Evolutionary conservation across 1,140 invertebrate species (phyloP).

Genomic region (Drosophila varians): DNA sequence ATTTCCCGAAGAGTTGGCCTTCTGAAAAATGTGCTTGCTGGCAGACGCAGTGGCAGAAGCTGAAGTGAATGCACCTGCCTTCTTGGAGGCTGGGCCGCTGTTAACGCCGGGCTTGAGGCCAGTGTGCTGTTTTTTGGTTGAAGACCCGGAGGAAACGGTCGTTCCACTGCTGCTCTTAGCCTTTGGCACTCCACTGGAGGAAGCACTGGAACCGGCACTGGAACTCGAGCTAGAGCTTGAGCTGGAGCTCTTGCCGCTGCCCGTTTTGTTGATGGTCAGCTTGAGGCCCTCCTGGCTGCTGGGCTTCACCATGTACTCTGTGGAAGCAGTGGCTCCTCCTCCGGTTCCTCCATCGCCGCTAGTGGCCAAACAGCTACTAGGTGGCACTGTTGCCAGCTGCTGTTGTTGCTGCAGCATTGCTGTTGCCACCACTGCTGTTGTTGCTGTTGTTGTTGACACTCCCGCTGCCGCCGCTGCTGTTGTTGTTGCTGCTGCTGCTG

Average conservation of each 20-base stretch:
- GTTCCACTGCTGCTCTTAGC: slow-evolving; percentile 12
- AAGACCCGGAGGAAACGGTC: slow-evolving; percentile 13
- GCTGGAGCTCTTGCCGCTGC: slow-evolving; percentile 45
- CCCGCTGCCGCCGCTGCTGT: slow-evolving; percentile 3
- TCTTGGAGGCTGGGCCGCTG: slow-evolving; percentile 77
- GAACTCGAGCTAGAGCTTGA: slow-evolving; percentile 23
- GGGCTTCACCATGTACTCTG: slow-evolving; percentile 88
- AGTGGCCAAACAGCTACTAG: slow-evolving; percentile 46
- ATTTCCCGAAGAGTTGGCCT: slow-evolving; percentile 77
- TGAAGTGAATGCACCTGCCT: slow-evolving; percentile 31
- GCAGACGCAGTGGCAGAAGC: slow-evolving; percentile 21
- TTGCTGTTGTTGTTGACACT: not conserved
- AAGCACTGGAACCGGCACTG: slow-evolving; percentile 20
- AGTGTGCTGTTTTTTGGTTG: slow-evolving; percentile 86
- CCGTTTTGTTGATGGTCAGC: slow-evolving; percentile 94
- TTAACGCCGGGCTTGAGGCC: slow-evolving; percentile 92
- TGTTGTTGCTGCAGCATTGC: slow-evolving; percentile 36
- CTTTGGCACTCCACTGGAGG: slow-evolving; percentile 16
- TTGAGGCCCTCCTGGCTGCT: slow-evolving; percentile 92
- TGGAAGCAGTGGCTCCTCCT: slow-evolving; percentile 25
- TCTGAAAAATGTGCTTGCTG: slow-evolving; percentile 74
- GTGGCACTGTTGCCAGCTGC: slow-evolving; percentile 46
- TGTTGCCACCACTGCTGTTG: slow-evolving; percentile 2
- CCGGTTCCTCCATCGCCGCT: slow-evolving; percentile 25
- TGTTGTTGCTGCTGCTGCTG: slow-evolving; percentile 4